Evolutionary conservation across 2,113 vertebrate species (phyloP), one percentile per base, ranked within the genome.

Genomic region (Seriola aureovittata): DNA sequence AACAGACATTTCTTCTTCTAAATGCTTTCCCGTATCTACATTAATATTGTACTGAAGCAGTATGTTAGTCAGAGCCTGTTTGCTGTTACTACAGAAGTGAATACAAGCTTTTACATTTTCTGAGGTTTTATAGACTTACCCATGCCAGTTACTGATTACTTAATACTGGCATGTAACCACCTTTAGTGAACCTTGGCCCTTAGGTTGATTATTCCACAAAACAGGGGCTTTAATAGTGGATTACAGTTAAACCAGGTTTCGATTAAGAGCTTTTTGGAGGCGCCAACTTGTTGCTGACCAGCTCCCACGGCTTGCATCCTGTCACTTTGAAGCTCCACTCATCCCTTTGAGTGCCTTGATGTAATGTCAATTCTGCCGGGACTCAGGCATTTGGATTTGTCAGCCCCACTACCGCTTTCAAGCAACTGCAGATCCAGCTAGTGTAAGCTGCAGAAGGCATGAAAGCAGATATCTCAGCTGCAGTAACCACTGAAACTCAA

Each of bases 291-390:
- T 85, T 84, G 66, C 65, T 78, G 70, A 81, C 65, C 63, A 36
- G 48, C 29, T 73, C 76, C 44, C 46, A 23, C 65, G 44, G 68
- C 54, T 81, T 10, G 0, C 17, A 40, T 81, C 55, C 64, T 59
- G 50, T 82, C 59, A 75, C 72, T 88, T 83, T 90, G 68, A 87
- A 86, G 78, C 55, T 32, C 11, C 23, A 9, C 74, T 87, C 58
- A 80, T 69, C 68, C 72, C 52, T 81, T 38, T 70, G 48, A 87
- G 74, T 69, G 50, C 60, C 21, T 81, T 58, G 71, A 71, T 74
- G 69, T 73, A 74, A 71, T 57, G 59, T 71, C 38, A 34, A 38
- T 84, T 77, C 48, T 79, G n/a, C 36, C 25, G 0, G 48, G 36
- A 64, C 42, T 79, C 46, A 58, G 58, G 48, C 3, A 0, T 46